phyloP scores from a whole-genome alignment of 2,888 invertebrate species.

The Drosophila leonis region DNA sequence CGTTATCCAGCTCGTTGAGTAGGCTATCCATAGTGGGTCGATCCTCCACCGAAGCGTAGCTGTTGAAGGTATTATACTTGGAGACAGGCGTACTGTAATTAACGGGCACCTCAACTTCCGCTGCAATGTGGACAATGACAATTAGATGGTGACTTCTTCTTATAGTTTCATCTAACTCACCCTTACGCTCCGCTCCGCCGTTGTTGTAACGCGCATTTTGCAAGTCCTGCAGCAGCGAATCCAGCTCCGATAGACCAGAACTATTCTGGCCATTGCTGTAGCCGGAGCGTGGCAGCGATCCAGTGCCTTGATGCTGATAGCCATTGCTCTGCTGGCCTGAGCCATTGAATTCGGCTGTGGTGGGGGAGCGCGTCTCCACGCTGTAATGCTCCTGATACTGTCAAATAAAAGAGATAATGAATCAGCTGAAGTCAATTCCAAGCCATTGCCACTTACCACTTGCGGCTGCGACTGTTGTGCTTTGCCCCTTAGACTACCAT shows the following conservation, averaged over 20 bases:
- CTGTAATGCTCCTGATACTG: slow-evolving; percentile 84
- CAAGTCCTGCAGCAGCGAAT: slow-evolving; percentile 95
- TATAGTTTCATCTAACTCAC: slow-evolving; percentile 69
- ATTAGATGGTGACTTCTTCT: not conserved
- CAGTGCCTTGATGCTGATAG: slow-evolving; percentile 79
- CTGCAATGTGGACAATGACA: not conserved
- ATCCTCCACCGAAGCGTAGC: slow-evolving; percentile 82
- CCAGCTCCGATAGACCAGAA: slow-evolving; percentile 94
- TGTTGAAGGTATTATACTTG: slow-evolving; percentile 82
- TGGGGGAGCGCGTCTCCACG: slow-evolving; percentile 81
- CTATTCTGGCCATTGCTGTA: slow-evolving; percentile 72
- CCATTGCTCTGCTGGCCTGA: slow-evolving; percentile 71
- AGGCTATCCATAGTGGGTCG: slow-evolving; percentile 95
- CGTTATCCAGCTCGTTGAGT: slow-evolving; percentile 91
- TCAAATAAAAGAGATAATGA: not conserved
- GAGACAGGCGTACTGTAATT: slow-evolving; percentile 85
- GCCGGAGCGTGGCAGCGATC: slow-evolving; percentile 74
- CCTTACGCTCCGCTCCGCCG: slow-evolving; percentile 84
- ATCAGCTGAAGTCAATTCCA: not conserved
- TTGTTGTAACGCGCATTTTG: slow-evolving; percentile 91
- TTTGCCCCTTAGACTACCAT: slow-evolving; percentile 92
- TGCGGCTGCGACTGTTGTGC: slow-evolving; percentile 86
- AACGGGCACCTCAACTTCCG: slow-evolving; percentile 80
- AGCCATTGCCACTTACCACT: slow-evolving; percentile 87
- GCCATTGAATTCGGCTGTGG: slow-evolving; percentile 64